Conservation (phyloP, 2,888 invertebrate genomes). For the Protodeltote pygarga region DNA sequence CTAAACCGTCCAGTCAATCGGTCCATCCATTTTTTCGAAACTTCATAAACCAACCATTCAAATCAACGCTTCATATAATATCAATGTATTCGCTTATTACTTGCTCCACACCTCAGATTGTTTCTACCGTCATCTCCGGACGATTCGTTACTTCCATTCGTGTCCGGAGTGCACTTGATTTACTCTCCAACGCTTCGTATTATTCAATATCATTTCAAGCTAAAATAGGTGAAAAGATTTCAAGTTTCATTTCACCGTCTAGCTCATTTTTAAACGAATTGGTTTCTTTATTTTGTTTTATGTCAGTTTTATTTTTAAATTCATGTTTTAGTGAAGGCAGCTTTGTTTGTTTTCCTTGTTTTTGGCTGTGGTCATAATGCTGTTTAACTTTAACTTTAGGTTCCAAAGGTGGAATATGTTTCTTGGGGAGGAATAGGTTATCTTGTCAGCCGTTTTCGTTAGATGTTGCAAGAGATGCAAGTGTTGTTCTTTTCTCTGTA, state of each 20-base stretch:
- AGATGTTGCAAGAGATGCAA: too few species aligned
- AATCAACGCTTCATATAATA: background rate
- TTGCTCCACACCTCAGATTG: slow-evolving; percentile 35
- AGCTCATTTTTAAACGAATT: background rate
- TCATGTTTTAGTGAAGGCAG: too few species aligned
- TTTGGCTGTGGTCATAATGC: too few species aligned
- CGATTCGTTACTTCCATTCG: slow-evolving; percentile 57
- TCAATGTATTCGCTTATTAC: background rate
- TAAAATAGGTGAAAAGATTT: slow-evolving; percentile 16
- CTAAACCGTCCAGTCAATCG: too few species aligned
- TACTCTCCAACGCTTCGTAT: slow-evolving; percentile 27
- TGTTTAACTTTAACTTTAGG: too few species aligned
- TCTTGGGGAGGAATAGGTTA: too few species aligned
- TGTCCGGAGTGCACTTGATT: slow-evolving; percentile 49
- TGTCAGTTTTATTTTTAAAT: background rate
- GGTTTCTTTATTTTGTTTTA: background rate
- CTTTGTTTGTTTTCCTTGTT: too few species aligned
- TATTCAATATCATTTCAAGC: slow-evolving; percentile 32
- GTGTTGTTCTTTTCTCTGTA: too few species aligned
- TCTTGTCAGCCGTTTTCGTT: too few species aligned
- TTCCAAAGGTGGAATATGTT: too few species aligned
- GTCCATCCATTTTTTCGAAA: background rate
- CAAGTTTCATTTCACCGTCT: background rate
- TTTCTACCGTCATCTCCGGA: slow-evolving; percentile 40
- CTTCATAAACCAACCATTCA: background rate